Evolutionary conservation across 1,140 invertebrate genomes (phyloP), one percentile per base, ranked within the genome.

Genomic region (Campoletis sonorensis): DNA sequence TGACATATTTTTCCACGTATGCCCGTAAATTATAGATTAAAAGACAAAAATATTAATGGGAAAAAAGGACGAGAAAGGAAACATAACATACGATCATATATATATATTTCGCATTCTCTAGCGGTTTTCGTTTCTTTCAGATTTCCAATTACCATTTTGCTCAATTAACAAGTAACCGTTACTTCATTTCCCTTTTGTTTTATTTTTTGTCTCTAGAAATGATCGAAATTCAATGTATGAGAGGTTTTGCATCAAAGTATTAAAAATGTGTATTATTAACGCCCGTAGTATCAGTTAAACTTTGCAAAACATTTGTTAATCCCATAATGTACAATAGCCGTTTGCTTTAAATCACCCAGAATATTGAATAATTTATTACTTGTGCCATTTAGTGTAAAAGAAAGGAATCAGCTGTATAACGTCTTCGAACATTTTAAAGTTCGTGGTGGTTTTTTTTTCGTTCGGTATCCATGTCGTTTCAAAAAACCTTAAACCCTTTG

Each of bases 341-440:
- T 61, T 77, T 77, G 51, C 30, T 77, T 61, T n/a, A 77, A 37
- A 37, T 30, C 30, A 4, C 61, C 54, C 73, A 27, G 51, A 77
- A 77, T 77, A 77, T 77, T 77, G 73, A 37, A 64, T 64, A 64
- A 61, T 27, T 23, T 77, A 54, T 77, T 54, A 77, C 73, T 61
- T 87, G 89, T 89, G 89, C 89, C 88, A 90, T 89, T 89, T 87
- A 88, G 84, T 37, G 86, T 87, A 84, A 86, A 81, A 37, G 58
- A 81, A 30, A 64, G 21, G 23, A 64, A 64, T 75, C 54, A 73
- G 51, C n/a, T 58, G 71, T 73, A n/a, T n/a, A 26, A 73, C 40
- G 33, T 26, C 37, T 45, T 45, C 40, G 11, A 45, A 45, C 40
- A 13, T 45, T 45, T 37, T 45, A 1, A 0, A 45, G 7, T 45